Conservation (phyloP, 2,113 vertebrate species). For the Austrofundulus limnaeus region DNA sequence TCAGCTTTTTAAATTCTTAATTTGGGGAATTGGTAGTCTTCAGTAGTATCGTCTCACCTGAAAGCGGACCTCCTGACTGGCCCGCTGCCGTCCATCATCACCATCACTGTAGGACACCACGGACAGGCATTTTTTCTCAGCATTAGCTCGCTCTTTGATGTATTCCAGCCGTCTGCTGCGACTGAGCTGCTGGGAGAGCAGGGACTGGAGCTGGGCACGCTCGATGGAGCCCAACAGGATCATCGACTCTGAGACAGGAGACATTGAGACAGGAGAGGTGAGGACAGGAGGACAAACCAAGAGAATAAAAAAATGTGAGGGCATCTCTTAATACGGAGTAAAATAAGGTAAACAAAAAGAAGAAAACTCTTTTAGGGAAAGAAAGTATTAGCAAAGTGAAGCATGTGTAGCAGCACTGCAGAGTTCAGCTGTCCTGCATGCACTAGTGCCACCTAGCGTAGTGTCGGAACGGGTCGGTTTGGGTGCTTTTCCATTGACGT, state of each 20-base stretch:
- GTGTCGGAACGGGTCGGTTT: too few relatives aligned
- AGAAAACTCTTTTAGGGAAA: neutral
- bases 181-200: constrained; percentile 88
- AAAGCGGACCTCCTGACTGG: constrained; percentile 83
- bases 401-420: constrained; percentile 39
- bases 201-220: constrained; percentile 86
- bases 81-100: constrained; percentile 63
- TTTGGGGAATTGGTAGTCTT: too few relatives aligned
- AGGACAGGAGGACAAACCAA: neutral
- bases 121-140: constrained; percentile 73
- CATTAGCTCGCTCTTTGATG: constrained; percentile 70
- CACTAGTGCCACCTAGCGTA: too few relatives aligned
- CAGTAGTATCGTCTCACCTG: constrained; percentile 80
- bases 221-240: constrained; percentile 97
- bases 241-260: constrained; percentile 89
- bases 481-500: too few relatives aligned
- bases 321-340: neutral
- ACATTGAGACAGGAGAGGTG: neutral
- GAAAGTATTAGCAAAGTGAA: constrained; percentile 8
- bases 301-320: neutral
- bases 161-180: constrained; percentile 80
- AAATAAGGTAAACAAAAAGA: neutral
- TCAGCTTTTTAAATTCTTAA: too few relatives aligned
- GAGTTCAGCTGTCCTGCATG: constrained; percentile 40
- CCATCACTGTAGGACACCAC: constrained; percentile 47